Base-by-base conservation (phyloP, 1,140 invertebrate genomes). In the Trichonephila inaurata region DNA sequence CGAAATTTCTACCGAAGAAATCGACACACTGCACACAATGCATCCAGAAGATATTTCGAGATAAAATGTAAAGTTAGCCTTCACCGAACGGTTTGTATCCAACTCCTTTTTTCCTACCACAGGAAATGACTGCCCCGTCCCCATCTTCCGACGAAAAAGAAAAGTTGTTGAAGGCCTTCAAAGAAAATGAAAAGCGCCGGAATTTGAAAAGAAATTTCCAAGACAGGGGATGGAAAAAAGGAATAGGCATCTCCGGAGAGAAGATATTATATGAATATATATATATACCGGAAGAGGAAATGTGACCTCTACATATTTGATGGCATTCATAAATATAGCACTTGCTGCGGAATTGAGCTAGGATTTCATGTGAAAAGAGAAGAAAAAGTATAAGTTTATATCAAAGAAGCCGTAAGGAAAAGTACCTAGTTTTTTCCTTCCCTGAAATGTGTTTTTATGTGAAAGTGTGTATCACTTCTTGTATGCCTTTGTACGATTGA, bases 301-400 rank as follows among this genome's bases (percentile, higher is more conserved):
- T 87, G 85, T 87, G 85, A 87, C 61, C 85, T 58, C 61, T 87
- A 64, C 85, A 87, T 87, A 64, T 87, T 87, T 87, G 85, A 87
- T 87, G 61, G 61, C 85, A 61, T 87, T 87, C 85, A 87, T 87
- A 87, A 87, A 61, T 61, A 87, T 64, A 87, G 61, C 61, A 87
- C 85, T 87, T 87, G 85, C 85, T 62, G 18, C 85, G 40, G 61
- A 87, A 87, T 87, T 64, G 72, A 77, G 72, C 72, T 77, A 40
- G 61, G 61, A 87, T 87, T 87, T 87, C 85, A 64, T 28, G 85
- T 64, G 61, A 87, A 64, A 64, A 64, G n/a, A 19, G 28, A 44
- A 51, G 82, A 83, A 60, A 83, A 77, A 18, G 24, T 77, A 77
- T 40, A 77, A 33, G 72, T 77, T 77, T 77, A 28, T 33, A 77